phyloP scores from a whole-genome alignment of 2,888 invertebrate species.

The Leptopilina syphax region DNA sequence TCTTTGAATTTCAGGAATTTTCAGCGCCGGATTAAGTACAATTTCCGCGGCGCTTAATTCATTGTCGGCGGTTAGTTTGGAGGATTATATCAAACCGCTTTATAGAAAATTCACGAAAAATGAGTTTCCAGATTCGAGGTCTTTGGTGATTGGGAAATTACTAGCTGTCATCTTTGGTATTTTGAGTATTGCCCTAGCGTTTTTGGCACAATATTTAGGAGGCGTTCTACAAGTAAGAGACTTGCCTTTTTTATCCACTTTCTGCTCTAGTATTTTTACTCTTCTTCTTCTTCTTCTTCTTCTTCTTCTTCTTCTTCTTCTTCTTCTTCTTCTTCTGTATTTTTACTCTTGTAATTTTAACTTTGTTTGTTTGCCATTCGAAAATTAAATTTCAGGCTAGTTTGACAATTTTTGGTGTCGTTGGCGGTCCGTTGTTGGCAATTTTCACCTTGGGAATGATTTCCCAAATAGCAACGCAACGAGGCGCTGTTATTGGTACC shows the following conservation, averaged over 20 bases:
- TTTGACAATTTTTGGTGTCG: constrained; percentile 90
- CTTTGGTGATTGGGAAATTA: constrained; percentile 76
- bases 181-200: constrained; percentile 87
- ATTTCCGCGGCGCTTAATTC: constrained; percentile 95
- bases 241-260: not conserved
- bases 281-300: too few relatives aligned
- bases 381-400: constrained; percentile 81
- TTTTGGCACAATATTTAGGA: constrained; percentile 75
- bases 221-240: constrained; percentile 81
- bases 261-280: too few relatives aligned
- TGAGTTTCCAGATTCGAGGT: constrained; percentile 48
- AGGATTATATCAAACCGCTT: constrained; percentile 86
- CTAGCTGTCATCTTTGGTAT: constrained; percentile 85
- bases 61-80: constrained; percentile 91
- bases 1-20: constrained; percentile 80
- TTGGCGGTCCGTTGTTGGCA: constrained; percentile 91
- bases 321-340: too few relatives aligned
- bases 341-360: too few relatives aligned
- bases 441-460: constrained; percentile 93
- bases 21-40: constrained; percentile 94
- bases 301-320: too few relatives aligned
- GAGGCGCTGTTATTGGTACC: constrained; percentile 85
- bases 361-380: too few relatives aligned
- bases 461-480: constrained; percentile 84
- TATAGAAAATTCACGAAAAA: constrained; percentile 54